Percentiles rank a stretch among this genome's conserved stretches.
These are phyloP conservation scores for Dasyurus viverrinus DNA, from an alignment of 2,113 vertebrate species.

Conservation along the genomic window DNA sequence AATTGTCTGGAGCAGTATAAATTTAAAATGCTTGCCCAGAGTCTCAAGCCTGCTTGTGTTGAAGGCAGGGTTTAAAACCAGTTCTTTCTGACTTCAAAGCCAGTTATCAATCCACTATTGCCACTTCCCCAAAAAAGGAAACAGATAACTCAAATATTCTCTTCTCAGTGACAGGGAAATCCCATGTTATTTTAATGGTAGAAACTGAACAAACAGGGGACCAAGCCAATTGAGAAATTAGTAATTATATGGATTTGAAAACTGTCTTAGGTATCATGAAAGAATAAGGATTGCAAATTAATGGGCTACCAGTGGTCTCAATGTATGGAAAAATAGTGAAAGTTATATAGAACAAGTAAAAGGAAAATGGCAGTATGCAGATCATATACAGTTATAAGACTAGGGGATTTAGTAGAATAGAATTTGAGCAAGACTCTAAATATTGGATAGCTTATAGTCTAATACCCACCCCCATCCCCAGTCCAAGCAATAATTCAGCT, in stretches of 20 bases:
- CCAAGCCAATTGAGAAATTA: background rate
- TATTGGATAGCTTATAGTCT: background rate
- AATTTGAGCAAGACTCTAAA: background rate
- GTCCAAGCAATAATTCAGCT: background rate
- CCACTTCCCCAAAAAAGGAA: background rate
- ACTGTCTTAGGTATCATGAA: background rate
- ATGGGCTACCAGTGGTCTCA: background rate
- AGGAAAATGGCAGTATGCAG: background rate
- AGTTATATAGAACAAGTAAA: background rate
- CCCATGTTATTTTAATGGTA: background rate
- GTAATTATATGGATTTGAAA: background rate
- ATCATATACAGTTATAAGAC: background rate
- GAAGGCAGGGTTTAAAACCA: background rate
- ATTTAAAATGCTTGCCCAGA: background rate
- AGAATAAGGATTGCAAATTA: background rate
- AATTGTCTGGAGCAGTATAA: background rate
- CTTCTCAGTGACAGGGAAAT: background rate
- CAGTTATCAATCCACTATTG: background rate
- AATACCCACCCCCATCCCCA: background rate
- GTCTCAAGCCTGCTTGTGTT: background rate
- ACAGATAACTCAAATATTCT: background rate
- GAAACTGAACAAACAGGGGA: background rate
- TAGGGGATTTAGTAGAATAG: background rate
- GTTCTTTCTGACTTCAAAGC: background rate
- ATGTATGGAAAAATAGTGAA: background rate